Conservation (phyloP, 2,888 invertebrate genomes). For the Ligdia adustata region DNA sequence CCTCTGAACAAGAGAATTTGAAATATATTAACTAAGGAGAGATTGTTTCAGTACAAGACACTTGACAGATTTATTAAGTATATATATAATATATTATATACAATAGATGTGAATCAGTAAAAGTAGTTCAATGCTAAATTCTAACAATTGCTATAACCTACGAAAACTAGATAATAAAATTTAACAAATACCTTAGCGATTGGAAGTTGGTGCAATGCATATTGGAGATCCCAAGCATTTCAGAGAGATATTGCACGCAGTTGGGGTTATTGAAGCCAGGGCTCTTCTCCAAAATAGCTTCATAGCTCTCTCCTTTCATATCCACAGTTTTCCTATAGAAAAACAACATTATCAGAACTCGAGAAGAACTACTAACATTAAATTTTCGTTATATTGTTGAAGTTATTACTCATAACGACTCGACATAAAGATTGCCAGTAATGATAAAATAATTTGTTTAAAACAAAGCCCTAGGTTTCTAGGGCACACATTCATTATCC, state of each 20-base stretch:
- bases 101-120: no score
- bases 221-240: constrained; percentile 88
- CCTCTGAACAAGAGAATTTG: no score
- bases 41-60: no score
- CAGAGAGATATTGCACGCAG: constrained; percentile 92
- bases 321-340: constrained; percentile 89
- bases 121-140: no score
- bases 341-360: constrained; percentile 46
- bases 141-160: no score
- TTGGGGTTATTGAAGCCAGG: constrained; percentile 95
- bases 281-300: constrained; percentile 91
- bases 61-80: no score
- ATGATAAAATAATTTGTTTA: constrained; percentile 45
- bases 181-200: constrained; percentile 85
- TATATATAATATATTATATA: no score
- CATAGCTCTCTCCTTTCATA: constrained; percentile 91
- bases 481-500: constrained; percentile 77
- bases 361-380: constrained; percentile 41
- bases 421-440: constrained; percentile 27
- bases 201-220: constrained; percentile 88
- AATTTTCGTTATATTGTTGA: constrained; percentile 55
- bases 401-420: constrained; percentile 48
- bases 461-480: constrained; percentile 36
- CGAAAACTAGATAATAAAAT: no score
- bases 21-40: no score